A percentile compares a stretch with the other conserved stretches of the same genome.
phyloP scores from a whole-genome alignment of 2,797 vertebrate genomes.

The Neopelma chrysocephalum region DNA sequence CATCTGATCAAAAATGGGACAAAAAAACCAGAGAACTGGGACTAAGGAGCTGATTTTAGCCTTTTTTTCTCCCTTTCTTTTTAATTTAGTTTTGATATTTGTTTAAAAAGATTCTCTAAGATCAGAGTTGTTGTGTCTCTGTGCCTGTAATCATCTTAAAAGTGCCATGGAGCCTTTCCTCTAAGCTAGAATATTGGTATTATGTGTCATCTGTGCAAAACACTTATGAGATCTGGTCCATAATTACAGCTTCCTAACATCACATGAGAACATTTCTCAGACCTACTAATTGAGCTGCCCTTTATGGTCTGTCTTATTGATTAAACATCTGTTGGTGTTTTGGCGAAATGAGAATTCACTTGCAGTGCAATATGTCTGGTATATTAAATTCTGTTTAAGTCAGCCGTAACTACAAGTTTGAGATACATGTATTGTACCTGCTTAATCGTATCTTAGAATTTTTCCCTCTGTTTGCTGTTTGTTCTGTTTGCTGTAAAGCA shows the following conservation, averaged over 20 bases:
- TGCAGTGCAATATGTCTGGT: conserved; percentile 47
- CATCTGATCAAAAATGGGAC: neutral
- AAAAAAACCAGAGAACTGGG: neutral
- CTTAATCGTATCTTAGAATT: neutral
- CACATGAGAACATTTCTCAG: conserved; percentile 58
- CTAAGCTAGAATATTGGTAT: conserved; percentile 22
- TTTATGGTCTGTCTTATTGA: conserved; percentile 69
- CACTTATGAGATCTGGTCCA: conserved; percentile 45
- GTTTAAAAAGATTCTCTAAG: conserved; percentile 2
- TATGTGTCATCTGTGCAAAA: conserved; percentile 66
- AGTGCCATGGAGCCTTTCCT: neutral
- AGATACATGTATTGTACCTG: conserved; percentile 27
- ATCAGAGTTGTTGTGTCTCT: conserved; percentile 4
- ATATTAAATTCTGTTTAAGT: conserved; percentile 67
- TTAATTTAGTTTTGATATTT: conserved; percentile 11
- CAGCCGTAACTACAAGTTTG: conserved; percentile 33
- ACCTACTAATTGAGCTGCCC: conserved; percentile 45
- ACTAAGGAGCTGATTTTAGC: neutral
- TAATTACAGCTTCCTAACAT: conserved; percentile 67
- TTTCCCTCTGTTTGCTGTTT: conserved; percentile 19
- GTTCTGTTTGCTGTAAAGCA: neutral
- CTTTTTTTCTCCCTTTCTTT: neutral
- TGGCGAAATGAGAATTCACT: conserved; percentile 46
- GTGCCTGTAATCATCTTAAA: neutral
- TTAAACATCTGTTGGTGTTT: conserved; percentile 71